Evolutionary conservation across 1,140 invertebrate species (phyloP), one percentile per base, ranked within the genome.

Genomic region (Lethocerus indicus): DNA sequence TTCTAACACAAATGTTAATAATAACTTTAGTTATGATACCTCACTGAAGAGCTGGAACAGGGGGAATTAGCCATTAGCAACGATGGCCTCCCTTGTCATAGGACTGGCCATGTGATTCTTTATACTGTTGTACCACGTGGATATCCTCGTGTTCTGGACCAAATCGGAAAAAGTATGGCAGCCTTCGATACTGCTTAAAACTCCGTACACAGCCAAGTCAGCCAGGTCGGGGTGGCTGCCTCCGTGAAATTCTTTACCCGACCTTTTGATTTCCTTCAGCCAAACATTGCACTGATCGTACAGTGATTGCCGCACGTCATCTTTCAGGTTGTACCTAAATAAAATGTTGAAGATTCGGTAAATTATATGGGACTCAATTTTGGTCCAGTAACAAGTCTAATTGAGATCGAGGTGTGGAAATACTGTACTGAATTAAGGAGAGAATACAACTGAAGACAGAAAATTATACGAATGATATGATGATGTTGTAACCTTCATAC

Each of bases 171-270:
- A 98, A 3, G 94, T 90, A 43, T 71, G 57, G 60, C 91, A 97
- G 0, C 94, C 94, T 69, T 96, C 91, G 60, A 98, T 95, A 59
- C 92, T 93, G 57, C 76, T 88, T 2, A 98, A 67, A 12, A 93
- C 77, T 13, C 94, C 95, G 65, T 86, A 98, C 0, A 98, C 83
- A 5, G 89, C 77, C 40, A 98, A 69, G 72, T 98, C 94, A 2
- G 92, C 85, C 5, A 99, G 69, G 64, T 97, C 85, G 12, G 95
- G 94, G 57, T 76, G 63, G 13, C 77, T 67, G 1, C 93, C 93
- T 55, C 90, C 83, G 66, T 87, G 76, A 60, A 95, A 97, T 29
- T 61, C 58, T 0, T 71, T 71, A 3, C 78, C 78, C 55, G 79
- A 78, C 36, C 71, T 71, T 18, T 81, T 77, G 1, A 97, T 63